Percentiles rank a stretch among this genome's conserved stretches.
Evolutionary conservation across 2,797 vertebrate genomes (phyloP).

Genomic region (Odontamblyopus lacepedii): DNA sequence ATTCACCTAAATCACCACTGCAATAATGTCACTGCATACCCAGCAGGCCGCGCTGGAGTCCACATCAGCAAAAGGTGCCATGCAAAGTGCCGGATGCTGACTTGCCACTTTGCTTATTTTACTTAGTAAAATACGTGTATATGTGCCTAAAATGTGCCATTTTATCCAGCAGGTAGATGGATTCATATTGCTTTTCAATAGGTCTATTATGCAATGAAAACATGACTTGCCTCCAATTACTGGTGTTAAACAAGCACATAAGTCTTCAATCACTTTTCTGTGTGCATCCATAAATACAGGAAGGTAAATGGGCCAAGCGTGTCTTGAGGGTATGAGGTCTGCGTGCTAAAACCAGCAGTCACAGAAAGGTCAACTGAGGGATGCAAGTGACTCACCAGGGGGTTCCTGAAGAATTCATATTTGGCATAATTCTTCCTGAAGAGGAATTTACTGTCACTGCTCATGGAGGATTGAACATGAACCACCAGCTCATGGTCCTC

Average conservation of each 20-base stretch:
- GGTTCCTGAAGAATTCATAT: constrained; percentile 98
- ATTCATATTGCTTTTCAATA: background rate
- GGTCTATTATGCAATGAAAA: background rate
- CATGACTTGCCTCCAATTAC: background rate
- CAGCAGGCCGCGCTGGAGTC: constrained; percentile 30
- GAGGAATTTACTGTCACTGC: constrained; percentile 91
- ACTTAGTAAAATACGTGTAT: background rate
- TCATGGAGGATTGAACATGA: constrained; percentile 91
- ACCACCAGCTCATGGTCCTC: constrained; percentile 95
- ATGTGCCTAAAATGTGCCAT: background rate
- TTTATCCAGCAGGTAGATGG: background rate
- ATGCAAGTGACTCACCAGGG: constrained; percentile 81
- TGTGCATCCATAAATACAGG: constrained; percentile 29
- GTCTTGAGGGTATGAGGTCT: constrained; percentile 18
- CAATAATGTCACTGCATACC: constrained; percentile 55
- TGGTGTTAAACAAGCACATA: constrained; percentile 6
- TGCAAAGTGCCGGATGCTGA: constrained; percentile 1
- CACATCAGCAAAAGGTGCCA: constrained; percentile 46
- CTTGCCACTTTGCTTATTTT: constrained; percentile 12
- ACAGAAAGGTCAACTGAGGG: constrained; percentile 46
- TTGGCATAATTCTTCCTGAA: constrained; percentile 99
- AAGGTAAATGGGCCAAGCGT: constrained; percentile 15
- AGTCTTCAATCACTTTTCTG: constrained; percentile 11
- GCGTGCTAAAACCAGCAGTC: constrained; percentile 40
- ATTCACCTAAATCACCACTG: constrained; percentile 71